phyloP scores from a whole-genome alignment of 2,797 vertebrate genomes.

The Bryconaethiops microstoma region DNA sequence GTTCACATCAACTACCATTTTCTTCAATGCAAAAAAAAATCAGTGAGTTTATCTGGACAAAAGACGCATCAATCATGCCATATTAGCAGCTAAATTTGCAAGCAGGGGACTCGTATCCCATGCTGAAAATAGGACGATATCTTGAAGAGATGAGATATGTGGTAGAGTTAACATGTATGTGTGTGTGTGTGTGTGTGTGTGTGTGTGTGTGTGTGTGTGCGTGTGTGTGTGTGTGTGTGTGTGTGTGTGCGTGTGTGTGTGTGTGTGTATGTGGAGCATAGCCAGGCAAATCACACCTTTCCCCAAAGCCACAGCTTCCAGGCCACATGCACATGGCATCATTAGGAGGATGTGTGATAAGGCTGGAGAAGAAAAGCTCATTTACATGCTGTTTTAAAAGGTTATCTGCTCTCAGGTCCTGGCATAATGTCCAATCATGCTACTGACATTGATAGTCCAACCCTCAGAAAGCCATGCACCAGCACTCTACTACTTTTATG shows the following conservation, averaged over 20 bases:
- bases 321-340: conserved; percentile 69
- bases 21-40: background rate
- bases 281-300: conserved; percentile 61
- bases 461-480: conserved; percentile 52
- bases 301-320: conserved; percentile 58
- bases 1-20: background rate
- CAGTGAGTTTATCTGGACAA: conserved; percentile 6
- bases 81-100: conserved; percentile 34
- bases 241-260: conserved; percentile 14
- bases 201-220: conserved; percentile 6
- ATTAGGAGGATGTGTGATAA: conserved; percentile 72
- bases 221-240: no score
- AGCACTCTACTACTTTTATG: conserved; percentile 16
- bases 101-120: conserved; percentile 27
- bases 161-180: conserved; percentile 15
- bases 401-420: conserved; percentile 74
- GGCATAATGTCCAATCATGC: conserved; percentile 75
- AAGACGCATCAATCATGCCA: background rate
- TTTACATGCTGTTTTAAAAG: conserved; percentile 80
- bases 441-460: conserved; percentile 70
- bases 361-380: conserved; percentile 70
- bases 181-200: no score
- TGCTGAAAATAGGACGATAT: conserved; percentile 57
- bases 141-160: conserved; percentile 27
- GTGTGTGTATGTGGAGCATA: conserved; percentile 39